phyloP scores from a whole-genome alignment of 2,888 invertebrate genomes.

The Cantharis rustica region DNA sequence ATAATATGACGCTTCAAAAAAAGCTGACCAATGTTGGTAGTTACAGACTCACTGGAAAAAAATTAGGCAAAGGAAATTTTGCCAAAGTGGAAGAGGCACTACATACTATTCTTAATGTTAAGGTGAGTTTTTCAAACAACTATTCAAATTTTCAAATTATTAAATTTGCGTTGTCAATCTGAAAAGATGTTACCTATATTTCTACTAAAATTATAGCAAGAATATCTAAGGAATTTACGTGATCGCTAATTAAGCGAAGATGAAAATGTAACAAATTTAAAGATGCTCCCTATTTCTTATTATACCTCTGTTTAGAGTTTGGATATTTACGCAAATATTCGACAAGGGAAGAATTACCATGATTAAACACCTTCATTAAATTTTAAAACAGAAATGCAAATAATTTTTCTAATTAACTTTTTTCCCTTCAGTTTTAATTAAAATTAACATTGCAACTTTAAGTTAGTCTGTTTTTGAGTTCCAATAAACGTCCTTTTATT shows the following conservation, averaged over 20 bases:
- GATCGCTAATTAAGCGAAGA: not conserved
- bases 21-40: slow-evolving; percentile 66
- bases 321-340: not conserved
- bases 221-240: slow-evolving; percentile 1
- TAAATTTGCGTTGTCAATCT: not conserved
- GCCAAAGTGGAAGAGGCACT: slow-evolving; percentile 76
- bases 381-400: not conserved
- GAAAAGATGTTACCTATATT: not conserved
- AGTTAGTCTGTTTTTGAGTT: not conserved
- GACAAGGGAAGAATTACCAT: not conserved
- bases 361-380: not conserved
- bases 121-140: slow-evolving; percentile 57
- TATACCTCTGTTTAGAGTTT: not conserved
- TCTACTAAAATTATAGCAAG: not conserved
- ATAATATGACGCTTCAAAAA: slow-evolving; percentile 43
- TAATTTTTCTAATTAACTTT: not conserved
- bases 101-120: slow-evolving; percentile 69
- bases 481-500: no score
- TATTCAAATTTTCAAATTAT: not conserved
- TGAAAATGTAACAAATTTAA: not conserved
- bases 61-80: slow-evolving; percentile 77
- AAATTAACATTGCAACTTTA: not conserved
- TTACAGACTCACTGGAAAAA: slow-evolving; percentile 71
- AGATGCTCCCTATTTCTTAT: not conserved
- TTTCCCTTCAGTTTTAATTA: not conserved